Evolutionary conservation across 2,888 invertebrate genomes (phyloP), one percentile per base, ranked within the genome.

Genomic region (Athalia rosae): DNA sequence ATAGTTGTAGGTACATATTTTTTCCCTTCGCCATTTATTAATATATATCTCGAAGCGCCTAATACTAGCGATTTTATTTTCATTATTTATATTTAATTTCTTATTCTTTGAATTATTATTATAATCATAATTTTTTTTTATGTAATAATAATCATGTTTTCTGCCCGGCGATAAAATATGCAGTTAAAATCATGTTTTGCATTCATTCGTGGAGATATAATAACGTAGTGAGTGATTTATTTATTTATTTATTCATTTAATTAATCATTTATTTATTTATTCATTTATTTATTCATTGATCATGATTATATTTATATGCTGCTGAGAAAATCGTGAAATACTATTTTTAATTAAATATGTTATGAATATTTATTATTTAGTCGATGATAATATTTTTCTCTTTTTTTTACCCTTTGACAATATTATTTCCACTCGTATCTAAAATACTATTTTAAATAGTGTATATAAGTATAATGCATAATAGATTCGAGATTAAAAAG

Each of bases 21-120:
- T 28, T 28, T 28, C 2, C 28, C 28, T 28, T 28, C 28, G 28
- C 28, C 28, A 28, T 28, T 28, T 28, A 1, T 28, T 28, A 28
- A 28, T 15, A 48, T 56, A 43, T 83, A 85, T 85, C 84, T 87
- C 83, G 84, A 89, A 89, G 89, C 89, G 86, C 85, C 89, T 89
- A 89, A 28, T 79, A 84, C 87, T 89, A 88, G 87, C 87, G 81
- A 86, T 86, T 85, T 85, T 78, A 64, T 77, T 79, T 71, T 28
- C 2, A 28, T 28, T 45, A 0, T 64, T 64, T 48, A 7, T 64
- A 8, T 13, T 64, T 15, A 43, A n/a, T 13, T 64, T 11, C 7
- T 48, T 15, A 4, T 6, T 48, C 13, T 66, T 28, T 28, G 28
- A n/a, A 2, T 28, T 28, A 28, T 2, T 28, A 28, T 1, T 28